phyloP scores from a whole-genome alignment of 35 echinoderm and acorn worm species.

The Apostichopus parvimensis region DNA sequence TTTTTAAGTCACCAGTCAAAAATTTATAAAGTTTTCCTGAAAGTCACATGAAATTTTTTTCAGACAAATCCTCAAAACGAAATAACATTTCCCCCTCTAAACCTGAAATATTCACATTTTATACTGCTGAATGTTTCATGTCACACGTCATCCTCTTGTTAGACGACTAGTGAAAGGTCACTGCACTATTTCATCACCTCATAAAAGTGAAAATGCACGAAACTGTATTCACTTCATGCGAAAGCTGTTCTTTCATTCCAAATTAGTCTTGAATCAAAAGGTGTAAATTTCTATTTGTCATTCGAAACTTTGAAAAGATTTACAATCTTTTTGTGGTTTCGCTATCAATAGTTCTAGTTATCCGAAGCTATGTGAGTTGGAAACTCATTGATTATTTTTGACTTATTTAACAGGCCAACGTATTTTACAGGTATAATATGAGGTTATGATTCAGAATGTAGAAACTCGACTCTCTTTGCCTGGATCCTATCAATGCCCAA shows the following conservation, averaged over 20 bases:
- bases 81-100: no score
- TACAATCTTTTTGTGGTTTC: neutral
- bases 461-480: neutral
- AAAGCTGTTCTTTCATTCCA: neutral
- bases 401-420: neutral
- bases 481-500: conserved; percentile 43
- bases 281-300: neutral
- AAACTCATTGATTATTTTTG: neutral
- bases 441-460: conserved; percentile 19
- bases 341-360: neutral
- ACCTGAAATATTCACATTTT: no score
- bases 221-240: no score
- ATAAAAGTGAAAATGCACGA: no score
- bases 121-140: no score
- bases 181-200: no score
- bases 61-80: no score
- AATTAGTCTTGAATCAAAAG: neutral
- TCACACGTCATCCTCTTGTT: no score
- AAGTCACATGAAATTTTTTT: no score
- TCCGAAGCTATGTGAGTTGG: neutral
- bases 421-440: conserved; percentile 29
- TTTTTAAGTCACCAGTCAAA: no score
- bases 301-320: neutral
- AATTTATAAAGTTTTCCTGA: no score
- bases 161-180: no score